Conservation (phyloP, 2,888 invertebrate genomes). For the Protonemura montana region DNA sequence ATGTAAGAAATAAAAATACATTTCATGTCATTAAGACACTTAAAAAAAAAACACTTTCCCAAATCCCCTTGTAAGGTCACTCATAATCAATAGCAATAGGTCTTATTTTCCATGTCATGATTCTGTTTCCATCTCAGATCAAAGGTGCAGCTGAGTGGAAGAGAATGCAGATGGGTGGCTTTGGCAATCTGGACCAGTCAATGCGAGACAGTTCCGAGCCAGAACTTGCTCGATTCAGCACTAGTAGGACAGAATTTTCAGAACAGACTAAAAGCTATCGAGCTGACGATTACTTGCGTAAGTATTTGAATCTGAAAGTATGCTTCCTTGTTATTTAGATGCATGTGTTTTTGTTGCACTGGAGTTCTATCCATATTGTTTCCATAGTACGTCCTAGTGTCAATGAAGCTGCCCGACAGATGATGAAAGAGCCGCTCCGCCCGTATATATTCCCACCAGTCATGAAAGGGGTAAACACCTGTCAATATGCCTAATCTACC, state of each 20-base stretch:
- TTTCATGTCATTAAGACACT: too few species aligned
- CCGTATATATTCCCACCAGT: conserved; percentile 69
- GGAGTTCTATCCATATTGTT: neutral
- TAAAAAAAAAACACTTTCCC: too few species aligned
- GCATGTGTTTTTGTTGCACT: neutral
- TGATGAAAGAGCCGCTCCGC: conserved; percentile 60
- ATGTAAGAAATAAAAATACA: too few species aligned
- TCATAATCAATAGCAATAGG: too few species aligned
- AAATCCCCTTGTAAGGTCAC: too few species aligned
- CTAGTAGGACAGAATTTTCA: neutral
- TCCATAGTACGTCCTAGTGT: conserved; percentile 62
- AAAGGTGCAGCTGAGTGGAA: neutral
- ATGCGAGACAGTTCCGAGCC: neutral
- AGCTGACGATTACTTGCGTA: neutral
- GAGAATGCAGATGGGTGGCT: neutral
- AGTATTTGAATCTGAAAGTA: too few species aligned
- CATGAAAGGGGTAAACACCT: conserved; percentile 59
- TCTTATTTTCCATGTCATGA: too few species aligned
- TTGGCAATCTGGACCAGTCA: neutral
- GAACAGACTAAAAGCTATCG: neutral
- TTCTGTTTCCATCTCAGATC: neutral
- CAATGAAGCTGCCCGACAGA: conserved; percentile 57
- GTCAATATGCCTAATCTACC: too few species aligned
- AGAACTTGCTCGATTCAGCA: neutral
- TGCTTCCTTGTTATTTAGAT: too few species aligned